Evolutionary conservation across 2,113 vertebrate species (phyloP).

Genomic region (Tringa solitaria): DNA sequence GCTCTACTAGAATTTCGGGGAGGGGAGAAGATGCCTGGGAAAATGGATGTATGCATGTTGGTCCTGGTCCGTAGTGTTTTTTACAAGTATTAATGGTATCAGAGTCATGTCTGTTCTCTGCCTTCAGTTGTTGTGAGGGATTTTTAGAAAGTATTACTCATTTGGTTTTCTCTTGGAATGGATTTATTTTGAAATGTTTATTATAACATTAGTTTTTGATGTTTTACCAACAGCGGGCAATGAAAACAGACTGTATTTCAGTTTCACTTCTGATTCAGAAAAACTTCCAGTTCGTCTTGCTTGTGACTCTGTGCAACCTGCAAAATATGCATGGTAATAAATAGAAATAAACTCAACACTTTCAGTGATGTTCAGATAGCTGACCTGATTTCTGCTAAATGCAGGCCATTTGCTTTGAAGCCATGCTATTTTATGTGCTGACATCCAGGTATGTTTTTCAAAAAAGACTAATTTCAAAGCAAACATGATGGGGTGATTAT

Average conservation of each 20-base stretch:
- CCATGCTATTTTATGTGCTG: neutral
- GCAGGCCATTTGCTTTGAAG: neutral
- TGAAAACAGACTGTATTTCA: neutral
- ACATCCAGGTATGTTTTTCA: neutral
- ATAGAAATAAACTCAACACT: neutral
- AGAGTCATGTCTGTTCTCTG: neutral
- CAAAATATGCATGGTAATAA: neutral
- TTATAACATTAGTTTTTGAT: neutral
- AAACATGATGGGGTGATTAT: neutral
- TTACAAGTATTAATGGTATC: neutral
- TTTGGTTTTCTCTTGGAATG: neutral
- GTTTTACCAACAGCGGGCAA: neutral
- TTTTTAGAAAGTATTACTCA: neutral
- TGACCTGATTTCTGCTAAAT: neutral
- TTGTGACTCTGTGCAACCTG: neutral
- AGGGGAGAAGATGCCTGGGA: neutral
- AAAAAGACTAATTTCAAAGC: neutral
- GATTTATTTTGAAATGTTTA: constrained; percentile 7
- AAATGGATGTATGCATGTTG: neutral
- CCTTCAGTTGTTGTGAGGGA: neutral
- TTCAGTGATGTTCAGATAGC: neutral
- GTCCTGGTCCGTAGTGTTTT: neutral
- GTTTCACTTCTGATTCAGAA: neutral
- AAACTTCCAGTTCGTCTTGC: neutral
- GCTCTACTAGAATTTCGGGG: neutral